Evolutionary conservation across 2,113 vertebrate genomes (phyloP), one percentile per base, ranked within the genome.

Genomic region (Hepsetus odoe): DNA sequence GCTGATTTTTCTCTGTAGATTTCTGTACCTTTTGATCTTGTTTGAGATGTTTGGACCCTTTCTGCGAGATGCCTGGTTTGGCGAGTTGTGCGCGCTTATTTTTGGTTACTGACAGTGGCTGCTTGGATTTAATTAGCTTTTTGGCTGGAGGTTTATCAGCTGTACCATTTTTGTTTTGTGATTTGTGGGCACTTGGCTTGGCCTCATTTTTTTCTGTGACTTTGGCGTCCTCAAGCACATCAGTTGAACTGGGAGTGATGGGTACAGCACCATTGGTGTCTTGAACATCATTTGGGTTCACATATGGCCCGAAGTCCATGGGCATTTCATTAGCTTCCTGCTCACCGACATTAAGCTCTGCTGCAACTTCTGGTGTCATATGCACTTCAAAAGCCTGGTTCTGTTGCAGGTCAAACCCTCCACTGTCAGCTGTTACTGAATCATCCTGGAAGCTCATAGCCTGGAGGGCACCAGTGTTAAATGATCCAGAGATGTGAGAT

Each of bases 271-370:
- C 88, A 0, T 92, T 85, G 8, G 88, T 88, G 6, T 93, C 89
- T 85, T 92, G 93, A 55, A 91, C 88, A 28, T 94, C 91, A 82
- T 87, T 92, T 76, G 92, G 89, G 88, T 92, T 94, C 59, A 93
- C 81, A 22, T 87, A 93, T 7, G 86, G 87, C 40, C 82, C 88
- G 58, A 89, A 84, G 42, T 84, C 85, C 61, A 91, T 85, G 0
- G 89, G 58, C 42, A 77, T 72, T 77, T 91, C 84, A 62, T 90
- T 85, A 80, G 59, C 12, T 74, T 81, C 62, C 42, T 80, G 56
- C 40, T 84, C 86, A 33, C 16, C 62, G 12, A 81, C 80, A 59
- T 85, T 88, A 65, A 86, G 55, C 3, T 40, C 75, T 61, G 84
- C 85, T 3, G 85, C 88, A 33, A 79, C 85, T 66, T 91, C 92